A percentile compares a stretch with the other conserved stretches of the same genome.
These are phyloP conservation scores for Rhagologus leucostigma DNA, from an alignment of 2,113 vertebrate species.

Conservation along the genomic window DNA sequence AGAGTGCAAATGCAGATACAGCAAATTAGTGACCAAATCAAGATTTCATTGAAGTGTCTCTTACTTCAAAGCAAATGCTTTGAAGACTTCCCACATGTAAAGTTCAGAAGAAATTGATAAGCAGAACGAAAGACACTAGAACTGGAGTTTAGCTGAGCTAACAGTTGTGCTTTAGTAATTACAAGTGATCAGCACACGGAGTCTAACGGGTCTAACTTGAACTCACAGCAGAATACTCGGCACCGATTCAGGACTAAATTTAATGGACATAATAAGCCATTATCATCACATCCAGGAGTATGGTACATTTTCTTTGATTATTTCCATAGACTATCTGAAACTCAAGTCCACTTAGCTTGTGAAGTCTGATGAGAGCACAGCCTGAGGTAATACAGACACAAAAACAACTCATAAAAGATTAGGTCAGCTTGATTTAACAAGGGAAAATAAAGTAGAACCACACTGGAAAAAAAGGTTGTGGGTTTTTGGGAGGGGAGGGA, in stretches of 20 bases:
- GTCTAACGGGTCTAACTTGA: background rate
- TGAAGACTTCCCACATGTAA: background rate
- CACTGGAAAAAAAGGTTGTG: background rate
- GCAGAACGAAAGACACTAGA: background rate
- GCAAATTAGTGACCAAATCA: slow-evolving; percentile 18
- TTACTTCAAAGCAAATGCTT: slow-evolving; percentile 25
- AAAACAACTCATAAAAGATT: slow-evolving; percentile 32
- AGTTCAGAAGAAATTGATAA: slow-evolving; percentile 36
- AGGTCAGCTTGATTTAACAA: slow-evolving; percentile 21
- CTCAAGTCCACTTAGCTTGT: slow-evolving; percentile 33
- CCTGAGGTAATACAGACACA: slow-evolving; percentile 1
- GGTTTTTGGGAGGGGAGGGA: background rate
- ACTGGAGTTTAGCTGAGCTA: slow-evolving; percentile 3
- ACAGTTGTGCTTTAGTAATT: slow-evolving; percentile 17
- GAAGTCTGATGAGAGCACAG: slow-evolving; percentile 49
- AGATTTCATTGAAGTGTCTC: background rate
- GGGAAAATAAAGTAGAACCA: background rate
- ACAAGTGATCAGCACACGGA: background rate
- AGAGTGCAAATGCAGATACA: background rate
- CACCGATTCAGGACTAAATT: background rate
- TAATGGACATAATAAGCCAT: slow-evolving; percentile 50
- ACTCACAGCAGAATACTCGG: background rate
- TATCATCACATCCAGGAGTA: slow-evolving; percentile 29
- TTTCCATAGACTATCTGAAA: slow-evolving; percentile 28
- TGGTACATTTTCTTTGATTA: slow-evolving; percentile 41